Conservation (phyloP, 2,888 invertebrate genomes). For the Lepas anatifera region DNA sequence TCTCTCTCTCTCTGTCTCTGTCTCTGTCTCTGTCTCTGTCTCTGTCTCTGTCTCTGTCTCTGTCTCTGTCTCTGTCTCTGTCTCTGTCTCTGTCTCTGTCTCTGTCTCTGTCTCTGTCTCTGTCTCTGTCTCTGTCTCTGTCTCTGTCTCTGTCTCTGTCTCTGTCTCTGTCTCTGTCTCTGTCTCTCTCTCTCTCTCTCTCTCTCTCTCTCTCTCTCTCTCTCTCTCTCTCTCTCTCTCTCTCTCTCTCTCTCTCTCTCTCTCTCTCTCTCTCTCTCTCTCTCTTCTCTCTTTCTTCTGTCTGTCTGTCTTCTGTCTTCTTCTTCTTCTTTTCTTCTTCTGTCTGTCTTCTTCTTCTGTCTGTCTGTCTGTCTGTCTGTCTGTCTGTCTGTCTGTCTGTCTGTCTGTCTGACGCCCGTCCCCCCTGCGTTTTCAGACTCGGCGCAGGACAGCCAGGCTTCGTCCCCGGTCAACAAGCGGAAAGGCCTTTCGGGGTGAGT, state of each 20-base stretch:
- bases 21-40: too few relatives aligned
- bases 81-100: too few relatives aligned
- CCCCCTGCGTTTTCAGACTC: constrained; percentile 20
- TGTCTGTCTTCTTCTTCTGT: constrained; percentile 11
- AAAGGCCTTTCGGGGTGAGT: constrained; percentile 24
- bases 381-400: not conserved
- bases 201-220: constrained; percentile 16
- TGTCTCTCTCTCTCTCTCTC: constrained; percentile 14
- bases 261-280: constrained; percentile 10
- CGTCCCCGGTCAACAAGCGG: constrained; percentile 35
- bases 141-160: too few relatives aligned
- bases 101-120: too few relatives aligned
- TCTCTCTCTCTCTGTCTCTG: too few relatives aligned
- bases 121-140: too few relatives aligned
- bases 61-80: too few relatives aligned
- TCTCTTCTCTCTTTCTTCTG: not conserved
- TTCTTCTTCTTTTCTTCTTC: not conserved
- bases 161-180: constrained; percentile 10
- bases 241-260: constrained; percentile 17
- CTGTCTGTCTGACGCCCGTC: too few relatives aligned
- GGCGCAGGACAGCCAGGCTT: constrained; percentile 35
- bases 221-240: constrained; percentile 16
- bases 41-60: too few relatives aligned
- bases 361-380: constrained; percentile 8
- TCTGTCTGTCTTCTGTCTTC: not conserved